phyloP scores from a whole-genome alignment of 1,140 invertebrate genomes.

The Brachionus sp. region DNA sequence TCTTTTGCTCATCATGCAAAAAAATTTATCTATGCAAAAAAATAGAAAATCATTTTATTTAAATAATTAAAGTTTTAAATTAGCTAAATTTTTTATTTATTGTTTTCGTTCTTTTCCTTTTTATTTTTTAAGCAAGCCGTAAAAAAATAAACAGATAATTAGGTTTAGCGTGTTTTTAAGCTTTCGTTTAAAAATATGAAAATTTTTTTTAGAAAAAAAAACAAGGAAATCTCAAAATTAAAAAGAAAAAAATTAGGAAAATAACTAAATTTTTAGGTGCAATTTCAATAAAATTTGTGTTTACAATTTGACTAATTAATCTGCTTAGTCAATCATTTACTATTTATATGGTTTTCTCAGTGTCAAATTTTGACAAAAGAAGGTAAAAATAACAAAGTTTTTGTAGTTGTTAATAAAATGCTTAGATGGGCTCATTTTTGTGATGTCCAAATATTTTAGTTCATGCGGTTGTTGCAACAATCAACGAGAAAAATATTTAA shows the following conservation, averaged over 20 bases:
- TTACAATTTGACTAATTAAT: neutral
- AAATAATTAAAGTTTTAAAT: too few relatives aligned
- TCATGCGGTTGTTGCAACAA: neutral
- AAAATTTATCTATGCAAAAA: too few relatives aligned
- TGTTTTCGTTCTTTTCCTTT: neutral
- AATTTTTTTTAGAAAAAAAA: neutral
- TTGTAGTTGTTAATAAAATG: too few relatives aligned
- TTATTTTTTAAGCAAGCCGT: neutral
- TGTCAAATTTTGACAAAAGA: neutral
- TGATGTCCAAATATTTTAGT: neutral
- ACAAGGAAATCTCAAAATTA: neutral
- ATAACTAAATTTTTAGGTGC: neutral
- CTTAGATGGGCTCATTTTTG: neutral
- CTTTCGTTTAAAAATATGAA: neutral
- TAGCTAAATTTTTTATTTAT: neutral
- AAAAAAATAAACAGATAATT: neutral
- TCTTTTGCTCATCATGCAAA: too few relatives aligned
- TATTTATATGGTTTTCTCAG: neutral
- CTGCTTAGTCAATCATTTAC: neutral
- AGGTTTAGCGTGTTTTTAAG: neutral
- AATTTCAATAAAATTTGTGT: neutral
- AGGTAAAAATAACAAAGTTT: neutral
- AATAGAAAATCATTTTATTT: too few relatives aligned
- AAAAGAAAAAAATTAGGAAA: neutral
- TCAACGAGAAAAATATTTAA: neutral